phyloP scores from a whole-genome alignment of 37 sponge, comb jelly and placozoan genomes.

The Petrosia ficiformis region DNA sequence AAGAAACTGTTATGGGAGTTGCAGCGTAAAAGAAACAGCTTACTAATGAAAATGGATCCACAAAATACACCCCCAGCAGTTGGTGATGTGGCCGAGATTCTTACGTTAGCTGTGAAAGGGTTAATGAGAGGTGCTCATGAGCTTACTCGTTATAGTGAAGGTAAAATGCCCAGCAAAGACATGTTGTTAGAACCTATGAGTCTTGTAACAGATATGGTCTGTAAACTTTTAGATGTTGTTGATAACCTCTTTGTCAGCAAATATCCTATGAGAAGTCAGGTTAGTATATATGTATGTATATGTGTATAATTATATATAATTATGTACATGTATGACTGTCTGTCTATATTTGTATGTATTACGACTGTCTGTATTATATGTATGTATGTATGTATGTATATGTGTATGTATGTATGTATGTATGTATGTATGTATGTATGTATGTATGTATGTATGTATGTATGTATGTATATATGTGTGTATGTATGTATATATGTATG shows the following conservation, averaged over 20 bases:
- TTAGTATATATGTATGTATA: conserved; percentile 7
- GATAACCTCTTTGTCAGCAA: conserved; percentile 85
- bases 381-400: conserved; percentile 43
- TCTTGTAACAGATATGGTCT: conserved; percentile 41
- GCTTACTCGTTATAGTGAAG: conserved; percentile 11
- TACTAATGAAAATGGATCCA: conserved; percentile 48
- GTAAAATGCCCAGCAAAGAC: conserved; percentile 33
- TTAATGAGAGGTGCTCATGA: conserved; percentile 25
- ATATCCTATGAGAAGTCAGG: conserved; percentile 89
- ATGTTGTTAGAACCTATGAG: conserved; percentile 47
- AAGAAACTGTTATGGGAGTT: conserved; percentile 29
- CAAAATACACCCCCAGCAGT: conserved; percentile 25
- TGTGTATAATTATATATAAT: neutral
- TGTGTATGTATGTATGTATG: conserved; percentile 20
- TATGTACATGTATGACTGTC: neutral
- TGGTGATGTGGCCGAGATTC: conserved; percentile 28
- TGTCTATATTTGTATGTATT: too few species aligned
- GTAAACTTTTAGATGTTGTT: conserved; percentile 69
- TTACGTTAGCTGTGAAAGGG: conserved; percentile 27
- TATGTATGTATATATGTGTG: conserved; percentile 44
- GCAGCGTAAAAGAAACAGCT: conserved; percentile 8
- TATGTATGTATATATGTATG: conserved; percentile 20
- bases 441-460: neutral
- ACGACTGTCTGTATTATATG: too few species aligned
- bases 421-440: neutral